Conservation (phyloP, 1,140 invertebrate species). For the Lycorma delicatula region DNA sequence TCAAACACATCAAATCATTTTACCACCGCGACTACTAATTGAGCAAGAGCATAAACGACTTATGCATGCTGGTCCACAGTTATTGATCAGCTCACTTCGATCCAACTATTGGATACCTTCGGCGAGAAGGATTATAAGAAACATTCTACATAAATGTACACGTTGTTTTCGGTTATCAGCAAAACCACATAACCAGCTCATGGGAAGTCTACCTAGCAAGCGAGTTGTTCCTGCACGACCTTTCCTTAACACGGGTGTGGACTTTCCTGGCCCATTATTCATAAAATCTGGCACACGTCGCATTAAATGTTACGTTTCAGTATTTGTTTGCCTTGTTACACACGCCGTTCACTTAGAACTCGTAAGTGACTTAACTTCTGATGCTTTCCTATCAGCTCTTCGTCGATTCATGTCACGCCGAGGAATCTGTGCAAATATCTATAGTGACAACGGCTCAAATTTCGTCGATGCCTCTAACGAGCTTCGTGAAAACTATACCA, state of each 20-base stretch:
- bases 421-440: slow-evolving; percentile 32
- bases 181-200: slow-evolving; percentile 20
- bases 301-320: slow-evolving; percentile 36
- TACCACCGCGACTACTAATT: slow-evolving; percentile 32
- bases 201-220: slow-evolving; percentile 32
- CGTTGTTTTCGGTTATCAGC: slow-evolving; percentile 26
- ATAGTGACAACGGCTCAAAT: slow-evolving; percentile 37
- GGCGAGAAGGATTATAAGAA: slow-evolving; percentile 22
- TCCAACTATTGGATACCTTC: slow-evolving; percentile 31
- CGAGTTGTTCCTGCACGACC: slow-evolving; percentile 27
- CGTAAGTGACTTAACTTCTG: slow-evolving; percentile 34
- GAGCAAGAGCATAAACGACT: slow-evolving; percentile 28
- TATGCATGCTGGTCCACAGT: slow-evolving; percentile 30
- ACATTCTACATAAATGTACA: slow-evolving; percentile 28
- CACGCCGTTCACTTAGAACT: slow-evolving; percentile 40
- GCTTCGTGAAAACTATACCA: slow-evolving; percentile 6
- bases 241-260: slow-evolving; percentile 35
- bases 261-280: slow-evolving; percentile 38
- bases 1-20: slow-evolving; percentile 18
- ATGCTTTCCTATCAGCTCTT: slow-evolving; percentile 36
- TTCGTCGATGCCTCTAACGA: slow-evolving; percentile 30
- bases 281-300: slow-evolving; percentile 28
- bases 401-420: slow-evolving; percentile 36
- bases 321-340: slow-evolving; percentile 40
- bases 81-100: slow-evolving; percentile 24